These are phyloP conservation scores for Hedychridium roseum DNA, from an alignment of 2,888 invertebrate genomes.

Conservation along the genomic window DNA sequence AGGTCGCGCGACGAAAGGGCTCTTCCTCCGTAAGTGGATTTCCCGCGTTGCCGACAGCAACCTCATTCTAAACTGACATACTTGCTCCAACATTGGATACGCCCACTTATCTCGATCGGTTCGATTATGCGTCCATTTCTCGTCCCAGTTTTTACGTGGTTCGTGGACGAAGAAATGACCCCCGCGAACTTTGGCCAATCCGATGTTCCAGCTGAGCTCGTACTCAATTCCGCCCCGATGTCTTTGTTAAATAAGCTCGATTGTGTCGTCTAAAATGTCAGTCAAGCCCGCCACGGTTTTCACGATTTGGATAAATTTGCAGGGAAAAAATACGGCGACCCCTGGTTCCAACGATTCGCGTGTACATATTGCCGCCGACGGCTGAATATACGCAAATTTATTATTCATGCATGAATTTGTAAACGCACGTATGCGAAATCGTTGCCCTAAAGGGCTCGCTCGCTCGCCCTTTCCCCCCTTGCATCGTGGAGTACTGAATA, in stretches of 20 bases:
- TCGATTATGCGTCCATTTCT: neutral
- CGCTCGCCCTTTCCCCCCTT: too few species aligned
- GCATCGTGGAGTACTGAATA: constrained; percentile 17
- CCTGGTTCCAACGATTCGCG: constrained; percentile 30
- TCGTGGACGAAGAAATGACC: constrained; percentile 5
- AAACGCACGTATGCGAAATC: constrained; percentile 33
- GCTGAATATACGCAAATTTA: constrained; percentile 33
- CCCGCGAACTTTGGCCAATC: too few species aligned
- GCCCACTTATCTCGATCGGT: neutral
- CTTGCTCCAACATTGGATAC: neutral
- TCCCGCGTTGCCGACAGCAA: constrained; percentile 1
- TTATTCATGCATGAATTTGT: constrained; percentile 42
- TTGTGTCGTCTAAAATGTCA: too few species aligned
- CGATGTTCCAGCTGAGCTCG: too few species aligned
- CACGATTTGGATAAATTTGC: neutral
- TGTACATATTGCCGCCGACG: constrained; percentile 26
- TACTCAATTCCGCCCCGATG: too few species aligned
- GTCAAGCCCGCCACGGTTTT: too few species aligned
- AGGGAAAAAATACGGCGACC: constrained; percentile 26
- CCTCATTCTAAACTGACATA: neutral
- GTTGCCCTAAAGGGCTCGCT: constrained; percentile 29
- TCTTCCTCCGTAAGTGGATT: constrained; percentile 16
- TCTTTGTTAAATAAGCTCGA: too few species aligned
- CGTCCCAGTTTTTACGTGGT: neutral
- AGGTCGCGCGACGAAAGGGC: constrained; percentile 16